A percentile compares a stretch with the other conserved stretches of the same genome.
These are phyloP conservation scores for Megathymus violae DNA, from an alignment of 1,140 invertebrate species.

Conservation along the genomic window DNA sequence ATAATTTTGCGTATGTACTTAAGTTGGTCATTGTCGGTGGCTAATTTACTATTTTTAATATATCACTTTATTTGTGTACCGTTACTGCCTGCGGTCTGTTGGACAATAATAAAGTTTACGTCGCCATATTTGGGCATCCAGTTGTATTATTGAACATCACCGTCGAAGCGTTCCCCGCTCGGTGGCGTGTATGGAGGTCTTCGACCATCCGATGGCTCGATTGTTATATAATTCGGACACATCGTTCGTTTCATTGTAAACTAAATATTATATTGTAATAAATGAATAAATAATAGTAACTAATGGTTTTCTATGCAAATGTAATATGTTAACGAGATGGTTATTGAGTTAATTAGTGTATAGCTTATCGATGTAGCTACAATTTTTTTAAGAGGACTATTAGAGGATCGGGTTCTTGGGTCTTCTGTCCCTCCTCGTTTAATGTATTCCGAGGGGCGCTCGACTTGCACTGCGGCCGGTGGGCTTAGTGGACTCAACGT, in stretches of 20 bases:
- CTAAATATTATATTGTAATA: slow-evolving; percentile 50
- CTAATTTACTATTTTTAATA: not conserved
- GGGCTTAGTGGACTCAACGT: slow-evolving; percentile 16
- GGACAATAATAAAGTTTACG: too few relatives aligned
- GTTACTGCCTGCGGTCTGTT: too few relatives aligned
- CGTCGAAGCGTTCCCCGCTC: slow-evolving; percentile 20
- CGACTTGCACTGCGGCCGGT: slow-evolving; percentile 3
- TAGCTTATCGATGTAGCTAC: slow-evolving; percentile 67
- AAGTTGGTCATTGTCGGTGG: not conserved
- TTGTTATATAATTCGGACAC: slow-evolving; percentile 64
- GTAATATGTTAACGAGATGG: slow-evolving; percentile 43
- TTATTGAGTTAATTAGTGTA: slow-evolving; percentile 61
- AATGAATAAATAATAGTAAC: slow-evolving; percentile 42
- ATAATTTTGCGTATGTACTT: not conserved
- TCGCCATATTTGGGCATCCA: too few relatives aligned
- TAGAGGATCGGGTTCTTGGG: not conserved
- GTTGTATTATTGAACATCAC: not conserved
- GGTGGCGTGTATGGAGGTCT: slow-evolving; percentile 1
- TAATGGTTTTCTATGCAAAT: slow-evolving; percentile 54
- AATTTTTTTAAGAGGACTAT: slow-evolving; percentile 43
- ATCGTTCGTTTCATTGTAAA: slow-evolving; percentile 66
- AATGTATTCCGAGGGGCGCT: not conserved
- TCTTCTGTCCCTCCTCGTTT: too few relatives aligned
- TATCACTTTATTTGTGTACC: too few relatives aligned
- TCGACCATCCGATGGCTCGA: slow-evolving; percentile 38